A percentile compares a stretch with the other conserved stretches of the same genome.
Evolutionary conservation across 2,113 vertebrate species (phyloP).

Genomic region (Azemiops feae): DNA sequence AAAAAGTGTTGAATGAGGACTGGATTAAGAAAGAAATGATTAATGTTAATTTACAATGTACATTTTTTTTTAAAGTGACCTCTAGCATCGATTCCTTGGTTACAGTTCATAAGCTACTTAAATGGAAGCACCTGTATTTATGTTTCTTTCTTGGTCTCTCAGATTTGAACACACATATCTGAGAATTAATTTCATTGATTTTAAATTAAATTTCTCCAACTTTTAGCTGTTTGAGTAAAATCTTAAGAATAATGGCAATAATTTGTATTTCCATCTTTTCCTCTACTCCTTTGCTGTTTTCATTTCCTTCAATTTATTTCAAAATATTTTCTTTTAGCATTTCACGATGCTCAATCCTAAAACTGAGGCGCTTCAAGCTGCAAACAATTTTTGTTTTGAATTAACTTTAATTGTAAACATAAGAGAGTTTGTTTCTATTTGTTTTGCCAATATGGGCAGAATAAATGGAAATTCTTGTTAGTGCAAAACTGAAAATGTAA

Average conservation of each 20-base stretch:
- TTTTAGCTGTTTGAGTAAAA: neutral
- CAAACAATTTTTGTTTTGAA: conserved; percentile 13
- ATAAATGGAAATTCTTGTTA: neutral
- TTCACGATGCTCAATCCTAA: neutral
- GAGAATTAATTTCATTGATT: neutral
- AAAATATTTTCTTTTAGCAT: neutral
- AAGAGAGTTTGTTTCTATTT: conserved; percentile 14
- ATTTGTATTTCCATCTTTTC: neutral
- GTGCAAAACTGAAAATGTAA: conserved; percentile 1
- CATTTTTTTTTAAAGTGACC: neutral
- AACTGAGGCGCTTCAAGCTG: neutral
- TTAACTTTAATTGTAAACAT: conserved; percentile 9
- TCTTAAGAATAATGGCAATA: neutral
- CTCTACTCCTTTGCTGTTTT: neutral
- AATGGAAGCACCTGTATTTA: neutral
- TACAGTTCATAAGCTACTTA: neutral
- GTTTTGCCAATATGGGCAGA: neutral
- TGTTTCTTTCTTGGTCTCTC: neutral
- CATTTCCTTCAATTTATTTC: neutral
- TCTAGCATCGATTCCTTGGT: neutral
- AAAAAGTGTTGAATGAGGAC: neutral
- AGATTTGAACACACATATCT: neutral
- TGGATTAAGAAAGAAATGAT: neutral
- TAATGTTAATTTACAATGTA: neutral
- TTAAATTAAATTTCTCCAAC: neutral